Evolutionary conservation across 2,888 invertebrate species (phyloP).

Genomic region (Hemaris fuciformis): DNA sequence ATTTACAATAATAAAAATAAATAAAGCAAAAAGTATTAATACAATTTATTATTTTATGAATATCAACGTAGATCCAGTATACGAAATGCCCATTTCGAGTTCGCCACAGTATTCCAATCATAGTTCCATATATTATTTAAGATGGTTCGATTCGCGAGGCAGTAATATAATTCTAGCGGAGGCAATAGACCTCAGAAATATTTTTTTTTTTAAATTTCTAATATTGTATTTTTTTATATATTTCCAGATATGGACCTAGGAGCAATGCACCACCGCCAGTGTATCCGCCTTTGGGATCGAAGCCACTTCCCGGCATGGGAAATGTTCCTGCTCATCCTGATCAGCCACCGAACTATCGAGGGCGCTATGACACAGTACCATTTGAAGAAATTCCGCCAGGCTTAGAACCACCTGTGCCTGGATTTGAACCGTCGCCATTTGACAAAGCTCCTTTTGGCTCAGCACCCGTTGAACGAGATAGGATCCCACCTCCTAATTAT

Average conservation of each 20-base stretch:
- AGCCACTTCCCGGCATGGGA: slow-evolving; percentile 59
- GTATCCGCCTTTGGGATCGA: slow-evolving; percentile 60
- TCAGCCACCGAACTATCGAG: slow-evolving; percentile 62
- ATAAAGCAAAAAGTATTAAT: no score
- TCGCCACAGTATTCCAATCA: neutral
- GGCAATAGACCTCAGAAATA: neutral
- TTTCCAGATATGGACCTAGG: slow-evolving; percentile 72
- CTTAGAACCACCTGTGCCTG: slow-evolving; percentile 83
- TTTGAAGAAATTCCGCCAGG: slow-evolving; percentile 84
- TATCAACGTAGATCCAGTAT: neutral
- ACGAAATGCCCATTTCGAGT: neutral
- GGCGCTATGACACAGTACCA: slow-evolving; percentile 67
- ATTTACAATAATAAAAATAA: no score
- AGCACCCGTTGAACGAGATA: slow-evolving; percentile 60
- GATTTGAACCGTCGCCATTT: slow-evolving; percentile 81
- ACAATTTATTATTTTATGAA: neutral
- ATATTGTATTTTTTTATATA: slow-evolving; percentile 23
- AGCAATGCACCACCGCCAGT: slow-evolving; percentile 56
- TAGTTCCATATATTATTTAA: neutral
- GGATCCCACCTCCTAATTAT: slow-evolving; percentile 60
- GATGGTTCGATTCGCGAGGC: slow-evolving; percentile 53
- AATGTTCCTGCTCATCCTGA: slow-evolving; percentile 52
- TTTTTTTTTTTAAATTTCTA: neutral
- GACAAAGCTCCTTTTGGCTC: slow-evolving; percentile 72
- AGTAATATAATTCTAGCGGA: slow-evolving; percentile 23